Conservation (phyloP, 2,888 invertebrate species). For the Capitulum mitella region DNA sequence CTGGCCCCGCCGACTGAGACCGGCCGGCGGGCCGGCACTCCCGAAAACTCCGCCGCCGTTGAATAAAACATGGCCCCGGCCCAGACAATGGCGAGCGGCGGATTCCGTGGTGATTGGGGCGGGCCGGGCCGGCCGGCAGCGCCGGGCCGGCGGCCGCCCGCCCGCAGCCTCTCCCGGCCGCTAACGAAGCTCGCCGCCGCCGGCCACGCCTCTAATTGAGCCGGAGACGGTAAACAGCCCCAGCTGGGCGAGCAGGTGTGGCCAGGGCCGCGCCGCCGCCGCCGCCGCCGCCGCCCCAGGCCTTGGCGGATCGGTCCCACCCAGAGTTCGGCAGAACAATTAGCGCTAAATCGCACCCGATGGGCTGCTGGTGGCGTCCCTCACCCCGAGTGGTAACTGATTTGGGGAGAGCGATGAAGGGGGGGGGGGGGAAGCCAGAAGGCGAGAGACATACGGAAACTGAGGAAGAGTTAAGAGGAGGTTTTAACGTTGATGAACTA, state of each 20-base stretch:
- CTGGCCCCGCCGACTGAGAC: neutral
- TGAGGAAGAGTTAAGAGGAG: too few species aligned
- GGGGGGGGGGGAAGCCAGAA: too few species aligned
- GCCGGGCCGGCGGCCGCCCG: neutral
- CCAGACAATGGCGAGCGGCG: neutral
- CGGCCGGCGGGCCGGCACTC: neutral
- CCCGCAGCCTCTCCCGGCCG: neutral
- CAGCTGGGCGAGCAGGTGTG: neutral
- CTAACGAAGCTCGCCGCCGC: neutral
- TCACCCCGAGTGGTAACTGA: too few species aligned
- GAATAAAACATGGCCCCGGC: neutral
- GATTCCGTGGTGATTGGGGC: neutral
- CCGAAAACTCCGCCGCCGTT: neutral
- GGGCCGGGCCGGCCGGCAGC: neutral
- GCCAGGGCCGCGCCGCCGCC: neutral
- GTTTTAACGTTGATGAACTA: too few species aligned
- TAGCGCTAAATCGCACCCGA: neutral
- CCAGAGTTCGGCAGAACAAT: neutral
- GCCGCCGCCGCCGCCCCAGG: neutral
- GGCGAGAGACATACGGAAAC: too few species aligned
- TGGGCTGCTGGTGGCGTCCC: too few species aligned
- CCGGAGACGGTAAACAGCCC: neutral
- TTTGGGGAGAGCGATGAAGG: too few species aligned
- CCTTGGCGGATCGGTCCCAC: neutral
- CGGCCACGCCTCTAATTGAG: conserved; percentile 5